Base-by-base conservation (phyloP, 2,797 vertebrate species). In the Trachurus trachurus region DNA sequence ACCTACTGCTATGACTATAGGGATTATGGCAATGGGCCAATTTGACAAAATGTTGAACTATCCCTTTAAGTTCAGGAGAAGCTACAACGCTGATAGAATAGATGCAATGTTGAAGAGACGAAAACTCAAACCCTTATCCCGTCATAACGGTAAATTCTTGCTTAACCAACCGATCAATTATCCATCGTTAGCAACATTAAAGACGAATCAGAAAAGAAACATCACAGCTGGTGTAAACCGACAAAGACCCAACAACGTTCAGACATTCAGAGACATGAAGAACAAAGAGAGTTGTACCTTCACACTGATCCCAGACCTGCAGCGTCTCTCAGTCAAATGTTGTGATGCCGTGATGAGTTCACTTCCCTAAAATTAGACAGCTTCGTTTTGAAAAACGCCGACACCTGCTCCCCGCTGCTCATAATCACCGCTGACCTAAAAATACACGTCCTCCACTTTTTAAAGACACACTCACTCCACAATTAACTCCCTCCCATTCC, bases 361-460 rank as follows among this genome's bases (percentile, higher is more conserved):
- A 19, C 59, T 63, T 49, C 66, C 29, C 39, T 40, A 37, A 34
- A 71, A 57, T 53, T 16, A 56, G 60, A 12, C 6, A 6, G 42
- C 42, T 15, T 44, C 13, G 15, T 44, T 16, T 44, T 1, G 42
- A 15, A 22, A 49, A 49, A 49, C 19, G 47, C 19, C n/a, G 47
- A 19, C 47, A 49, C 47, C 47, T 19, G 47, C 47, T 49, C 47
- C 45, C 16, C 5, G 44, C 45, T 54, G 5, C n/a, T 59, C 61
- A n/a, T 31, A 37, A 40, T 3, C 40, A 54, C 62, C n/a, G 45
- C 52, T 67, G 52, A 54, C 53, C 78, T 75, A 26, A 64, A 76
- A 76, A 45, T 68, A 64, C 62, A 45, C 9, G 26, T 9, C 2
- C 0, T 16, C 58, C 5, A 0, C 61, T 59, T 60, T 59, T 59